A percentile compares a stretch with the other conserved stretches of the same genome.
Conservation (phyloP, 2,113 vertebrate species). For the Crocuta crocuta region DNA sequence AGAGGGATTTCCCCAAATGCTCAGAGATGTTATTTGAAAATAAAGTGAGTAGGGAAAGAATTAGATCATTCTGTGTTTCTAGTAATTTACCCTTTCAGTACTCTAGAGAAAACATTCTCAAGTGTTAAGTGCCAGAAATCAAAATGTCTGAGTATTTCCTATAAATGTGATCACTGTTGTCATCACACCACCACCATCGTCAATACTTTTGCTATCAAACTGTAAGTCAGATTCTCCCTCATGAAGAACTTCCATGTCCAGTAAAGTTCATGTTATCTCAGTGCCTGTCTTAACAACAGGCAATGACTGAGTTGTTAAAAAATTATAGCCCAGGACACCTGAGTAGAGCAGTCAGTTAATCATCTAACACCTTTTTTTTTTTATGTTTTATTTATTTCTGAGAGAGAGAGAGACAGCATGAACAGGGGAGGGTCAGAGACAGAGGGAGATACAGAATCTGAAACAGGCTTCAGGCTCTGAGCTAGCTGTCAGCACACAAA, state of each 20-base stretch:
- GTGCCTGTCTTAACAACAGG: background rate
- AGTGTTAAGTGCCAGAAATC: background rate
- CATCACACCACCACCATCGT: background rate
- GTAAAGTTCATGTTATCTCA: background rate
- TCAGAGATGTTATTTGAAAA: background rate
- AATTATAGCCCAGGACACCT: background rate
- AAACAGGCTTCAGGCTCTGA: no score
- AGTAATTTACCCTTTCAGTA: background rate
- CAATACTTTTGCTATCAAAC: background rate
- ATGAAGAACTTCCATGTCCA: background rate
- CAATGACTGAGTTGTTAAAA: background rate
- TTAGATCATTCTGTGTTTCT: background rate
- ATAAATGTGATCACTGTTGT: fast-evolving
- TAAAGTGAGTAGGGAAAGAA: background rate
- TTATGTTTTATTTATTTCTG: no score
- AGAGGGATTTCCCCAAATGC: background rate
- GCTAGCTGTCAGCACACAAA: no score
- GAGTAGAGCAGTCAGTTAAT: no score
- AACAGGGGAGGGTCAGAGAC: no score
- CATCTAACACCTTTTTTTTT: no score
- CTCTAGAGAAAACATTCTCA: background rate
- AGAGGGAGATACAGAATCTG: no score
- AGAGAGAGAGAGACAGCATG: no score
- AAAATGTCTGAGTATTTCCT: background rate
- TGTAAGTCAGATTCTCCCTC: background rate